Evolutionary conservation across 1,140 invertebrate species (phyloP).

Genomic region (Epicauta chinensis): DNA sequence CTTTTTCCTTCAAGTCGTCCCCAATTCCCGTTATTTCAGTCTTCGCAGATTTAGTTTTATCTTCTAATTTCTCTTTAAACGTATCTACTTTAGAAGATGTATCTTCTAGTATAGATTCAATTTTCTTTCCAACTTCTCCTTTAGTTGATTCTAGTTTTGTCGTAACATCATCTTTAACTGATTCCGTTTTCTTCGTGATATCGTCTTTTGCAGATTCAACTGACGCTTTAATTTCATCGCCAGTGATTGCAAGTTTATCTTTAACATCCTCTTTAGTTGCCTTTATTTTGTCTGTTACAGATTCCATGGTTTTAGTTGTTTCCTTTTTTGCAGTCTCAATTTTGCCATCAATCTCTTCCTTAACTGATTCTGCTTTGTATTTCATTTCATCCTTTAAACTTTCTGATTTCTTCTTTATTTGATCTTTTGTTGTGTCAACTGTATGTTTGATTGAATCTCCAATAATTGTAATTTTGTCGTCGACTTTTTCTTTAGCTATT

Average conservation of each 20-base stretch:
- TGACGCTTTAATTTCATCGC: no score
- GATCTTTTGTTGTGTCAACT: neutral
- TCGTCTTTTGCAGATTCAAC: no score
- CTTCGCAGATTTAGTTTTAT: neutral
- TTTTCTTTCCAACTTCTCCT: neutral
- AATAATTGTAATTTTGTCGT: neutral
- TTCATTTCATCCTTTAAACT: no score
- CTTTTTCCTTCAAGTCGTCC: constrained; percentile 11
- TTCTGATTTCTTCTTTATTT: neutral
- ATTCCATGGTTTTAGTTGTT: no score
- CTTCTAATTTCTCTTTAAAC: constrained; percentile 4
- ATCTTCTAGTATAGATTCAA: constrained; percentile 2
- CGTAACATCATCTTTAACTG: neutral
- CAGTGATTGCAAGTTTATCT: no score
- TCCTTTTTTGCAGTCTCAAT: no score
- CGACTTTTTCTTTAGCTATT: neutral
- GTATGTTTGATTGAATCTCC: no score
- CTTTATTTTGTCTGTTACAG: no score
- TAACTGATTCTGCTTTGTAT: neutral
- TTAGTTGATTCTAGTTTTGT: neutral
- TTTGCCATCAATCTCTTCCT: neutral
- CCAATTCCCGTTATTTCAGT: constrained; percentile 7
- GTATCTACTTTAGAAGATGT: neutral
- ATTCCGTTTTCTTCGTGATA: no score
- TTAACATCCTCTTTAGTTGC: no score